Percentiles rank a stretch among this genome's conserved stretches.
These are phyloP conservation scores for Phrynosoma platyrhinos DNA, from an alignment of 2,113 vertebrate species.

Conservation along the genomic window DNA sequence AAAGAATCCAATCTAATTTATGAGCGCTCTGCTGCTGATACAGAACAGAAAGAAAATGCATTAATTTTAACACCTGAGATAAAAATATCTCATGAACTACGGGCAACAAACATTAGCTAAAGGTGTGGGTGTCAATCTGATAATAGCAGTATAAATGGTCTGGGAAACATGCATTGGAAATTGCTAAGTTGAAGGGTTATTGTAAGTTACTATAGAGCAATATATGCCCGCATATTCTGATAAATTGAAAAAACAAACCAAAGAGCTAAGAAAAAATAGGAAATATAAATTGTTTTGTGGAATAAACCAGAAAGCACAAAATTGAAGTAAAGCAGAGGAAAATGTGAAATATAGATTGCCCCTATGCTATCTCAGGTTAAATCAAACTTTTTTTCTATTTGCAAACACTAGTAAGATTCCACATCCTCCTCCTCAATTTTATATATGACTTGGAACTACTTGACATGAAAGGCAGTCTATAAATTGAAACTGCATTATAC, in stretches of 20 bases:
- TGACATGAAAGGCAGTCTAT: constrained; percentile 64
- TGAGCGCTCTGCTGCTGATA: constrained; percentile 39
- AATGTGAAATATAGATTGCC: too few relatives aligned
- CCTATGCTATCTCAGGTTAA: constrained; percentile 31
- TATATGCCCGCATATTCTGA: not conserved
- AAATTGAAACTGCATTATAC: constrained; percentile 67
- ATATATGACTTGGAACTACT: constrained; percentile 68
- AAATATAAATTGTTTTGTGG: too few relatives aligned
- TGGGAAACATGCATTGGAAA: not conserved
- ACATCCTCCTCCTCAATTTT: constrained; percentile 52
- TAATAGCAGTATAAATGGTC: constrained; percentile 38
- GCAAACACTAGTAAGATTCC: constrained; percentile 46
- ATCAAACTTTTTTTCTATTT: constrained; percentile 56
- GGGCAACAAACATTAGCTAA: constrained; percentile 54
- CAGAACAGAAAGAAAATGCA: constrained; percentile 31
- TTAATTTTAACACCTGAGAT: constrained; percentile 40
- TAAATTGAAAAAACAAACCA: too few relatives aligned
- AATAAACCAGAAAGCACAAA: constrained; percentile 25
- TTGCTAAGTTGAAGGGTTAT: not conserved
- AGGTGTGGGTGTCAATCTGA: constrained; percentile 53
- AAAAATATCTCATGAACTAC: constrained; percentile 14
- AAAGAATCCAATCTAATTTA: constrained; percentile 43
- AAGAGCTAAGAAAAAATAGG: too few relatives aligned
- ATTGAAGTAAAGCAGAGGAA: too few relatives aligned
- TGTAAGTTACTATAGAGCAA: not conserved